Percentiles rank a stretch among this genome's conserved stretches.
phyloP scores from a whole-genome alignment of 2,888 invertebrate genomes.

The Ceramica pisi region DNA sequence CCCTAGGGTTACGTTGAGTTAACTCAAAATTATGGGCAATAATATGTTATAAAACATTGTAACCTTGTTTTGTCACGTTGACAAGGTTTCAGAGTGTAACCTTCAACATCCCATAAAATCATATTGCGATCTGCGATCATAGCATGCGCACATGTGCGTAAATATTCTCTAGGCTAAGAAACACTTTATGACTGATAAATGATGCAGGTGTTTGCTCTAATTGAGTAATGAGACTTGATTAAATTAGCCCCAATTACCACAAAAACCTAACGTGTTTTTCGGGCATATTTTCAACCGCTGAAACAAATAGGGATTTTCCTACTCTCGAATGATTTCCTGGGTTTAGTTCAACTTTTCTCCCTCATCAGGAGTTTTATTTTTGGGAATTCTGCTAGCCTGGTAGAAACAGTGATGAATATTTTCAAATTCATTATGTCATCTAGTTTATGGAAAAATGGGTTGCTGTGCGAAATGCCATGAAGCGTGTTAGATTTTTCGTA shows the following conservation, averaged over 20 bases:
- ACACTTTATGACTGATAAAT: conserved; percentile 33
- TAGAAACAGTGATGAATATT: background rate
- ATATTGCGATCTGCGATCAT: background rate
- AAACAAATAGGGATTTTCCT: background rate
- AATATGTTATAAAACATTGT: background rate
- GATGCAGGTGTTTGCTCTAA: conserved; percentile 13
- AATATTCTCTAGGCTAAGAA: background rate
- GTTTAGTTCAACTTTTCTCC: background rate
- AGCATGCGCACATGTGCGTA: background rate
- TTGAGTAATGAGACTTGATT: conserved; percentile 31
- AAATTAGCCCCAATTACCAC: conserved; percentile 37
- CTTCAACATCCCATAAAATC: background rate
- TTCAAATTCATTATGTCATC: too few species aligned
- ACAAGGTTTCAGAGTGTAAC: background rate
- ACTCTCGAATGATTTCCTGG: background rate
- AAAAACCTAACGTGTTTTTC: background rate
- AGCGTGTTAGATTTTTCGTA: background rate
- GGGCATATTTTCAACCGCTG: background rate
- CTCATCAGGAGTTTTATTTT: background rate
- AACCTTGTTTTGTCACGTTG: background rate
- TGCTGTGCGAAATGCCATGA: background rate
- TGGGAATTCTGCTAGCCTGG: background rate
- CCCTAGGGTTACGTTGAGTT: background rate
- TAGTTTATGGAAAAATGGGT: too few species aligned
- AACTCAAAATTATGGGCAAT: background rate